Percentiles rank a stretch among this genome's conserved stretches.
These are phyloP conservation scores for Bolinopsis microptera DNA, from an alignment of 37 sponge, comb jelly and placozoan genomes.

Conservation along the genomic window DNA sequence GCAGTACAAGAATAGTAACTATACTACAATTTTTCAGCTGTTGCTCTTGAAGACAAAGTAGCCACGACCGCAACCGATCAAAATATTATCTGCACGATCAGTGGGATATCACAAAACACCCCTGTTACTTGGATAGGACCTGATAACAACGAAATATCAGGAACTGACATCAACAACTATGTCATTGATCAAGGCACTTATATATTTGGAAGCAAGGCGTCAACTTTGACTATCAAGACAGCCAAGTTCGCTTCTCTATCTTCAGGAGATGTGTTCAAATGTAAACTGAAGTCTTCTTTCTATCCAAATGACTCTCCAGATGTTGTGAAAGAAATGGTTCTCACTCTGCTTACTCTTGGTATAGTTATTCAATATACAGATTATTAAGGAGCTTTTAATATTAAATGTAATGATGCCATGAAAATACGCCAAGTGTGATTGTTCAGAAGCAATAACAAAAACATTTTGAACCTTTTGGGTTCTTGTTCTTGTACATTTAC, in stretches of 20 bases:
- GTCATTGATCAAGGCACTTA: background rate
- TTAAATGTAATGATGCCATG: too few relatives aligned
- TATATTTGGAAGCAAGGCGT: background rate
- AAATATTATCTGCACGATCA: background rate
- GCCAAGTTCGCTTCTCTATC: background rate
- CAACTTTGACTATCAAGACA: background rate
- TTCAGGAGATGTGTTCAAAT: background rate
- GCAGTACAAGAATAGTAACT: background rate
- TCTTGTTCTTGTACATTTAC: too few relatives aligned
- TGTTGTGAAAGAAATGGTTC: background rate
- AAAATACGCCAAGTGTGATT: too few relatives aligned
- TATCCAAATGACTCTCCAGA: conserved; percentile 21
- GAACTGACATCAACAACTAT: background rate
- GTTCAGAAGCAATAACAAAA: too few relatives aligned
- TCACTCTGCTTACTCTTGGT: background rate
- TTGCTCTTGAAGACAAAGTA: background rate
- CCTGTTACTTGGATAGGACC: background rate
- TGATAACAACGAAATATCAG: background rate
- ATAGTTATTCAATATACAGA: too few relatives aligned
- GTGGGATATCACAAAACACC: background rate
- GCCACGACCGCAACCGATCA: background rate
- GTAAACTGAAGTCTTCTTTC: background rate
- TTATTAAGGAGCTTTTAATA: too few relatives aligned
- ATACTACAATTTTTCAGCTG: background rate
- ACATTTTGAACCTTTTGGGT: too few relatives aligned